Evolutionary conservation across 1,140 invertebrate genomes (phyloP), one percentile per base, ranked within the genome.

Genomic region (Ylistrum balloti): DNA sequence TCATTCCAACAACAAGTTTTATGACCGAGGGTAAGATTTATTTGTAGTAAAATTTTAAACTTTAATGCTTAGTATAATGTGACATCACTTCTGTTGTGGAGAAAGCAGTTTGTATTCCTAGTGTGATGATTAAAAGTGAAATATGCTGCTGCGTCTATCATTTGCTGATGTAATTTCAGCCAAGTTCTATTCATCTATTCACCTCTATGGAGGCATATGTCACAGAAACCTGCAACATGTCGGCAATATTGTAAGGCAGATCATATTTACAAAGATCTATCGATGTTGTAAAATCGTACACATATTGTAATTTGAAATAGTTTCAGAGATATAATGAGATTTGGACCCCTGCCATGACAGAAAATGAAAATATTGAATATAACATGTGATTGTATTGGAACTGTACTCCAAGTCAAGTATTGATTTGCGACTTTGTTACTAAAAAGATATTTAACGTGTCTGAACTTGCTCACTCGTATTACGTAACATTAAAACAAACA

Each of bases 271-370:
- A 28, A 17, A 28, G 56, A 74, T 74, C n/a, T 74, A 74, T 74
- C 0, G 56, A 1, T 11, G n/a, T 74, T 17, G n/a, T 74, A 74
- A 17, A 74, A 74, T 74, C 22, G n/a, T n/a, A 74, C n/a, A 28
- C 56, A 11, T 74, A 22, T n/a, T 74, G 56, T 74, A 74, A 28
- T 74, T 74, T 74, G 56, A 74, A 74, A 74, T 74, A 74, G n/a
- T 74, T 74, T 17, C 9, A 74, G 28, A 74, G 22, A n/a, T 28
- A 74, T 74, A 74, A 74, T 74, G 56, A 5, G 56, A 74, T 74
- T 74, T 74, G 56, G 56, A 74, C 3, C 17, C 22, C n/a, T 74
- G 56, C 56, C 56, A 28, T n/a, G 56, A 28, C 17, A 38, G 56
- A 28, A 74, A 17, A 74, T 74, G 56, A 74, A 74, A 74, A 74